Conservation (phyloP, 2,888 invertebrate genomes). For the Sarcophaga caerulescens region DNA sequence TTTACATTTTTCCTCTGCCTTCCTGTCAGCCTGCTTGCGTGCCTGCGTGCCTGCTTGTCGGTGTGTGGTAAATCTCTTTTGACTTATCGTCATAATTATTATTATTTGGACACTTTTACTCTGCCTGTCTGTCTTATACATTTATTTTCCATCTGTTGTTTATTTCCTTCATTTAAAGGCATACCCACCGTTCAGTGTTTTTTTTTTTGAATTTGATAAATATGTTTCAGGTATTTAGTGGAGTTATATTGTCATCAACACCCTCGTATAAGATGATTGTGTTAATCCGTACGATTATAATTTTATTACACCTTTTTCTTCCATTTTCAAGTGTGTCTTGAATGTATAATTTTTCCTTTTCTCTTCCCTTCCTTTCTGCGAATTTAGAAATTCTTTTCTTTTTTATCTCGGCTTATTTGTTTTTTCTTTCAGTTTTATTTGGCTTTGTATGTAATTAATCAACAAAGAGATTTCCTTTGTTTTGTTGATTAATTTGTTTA, state of each 20-base stretch:
- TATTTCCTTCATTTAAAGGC: slow-evolving; percentile 7
- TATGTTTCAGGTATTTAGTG: slow-evolving; percentile 40
- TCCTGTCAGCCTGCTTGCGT: neutral
- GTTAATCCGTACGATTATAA: slow-evolving; percentile 63
- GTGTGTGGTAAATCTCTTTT: slow-evolving; percentile 63
- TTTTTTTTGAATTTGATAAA: neutral
- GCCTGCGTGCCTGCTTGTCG: neutral
- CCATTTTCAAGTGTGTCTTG: slow-evolving; percentile 21
- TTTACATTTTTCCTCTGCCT: slow-evolving; percentile 44
- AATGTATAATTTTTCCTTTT: slow-evolving; percentile 36
- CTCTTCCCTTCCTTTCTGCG: neutral
- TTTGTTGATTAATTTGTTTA: neutral
- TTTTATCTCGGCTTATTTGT: neutral
- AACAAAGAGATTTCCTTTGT: neutral
- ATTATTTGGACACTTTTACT: slow-evolving; percentile 44
- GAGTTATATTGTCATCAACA: slow-evolving; percentile 64
- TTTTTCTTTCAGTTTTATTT: neutral
- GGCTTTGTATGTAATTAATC: neutral
- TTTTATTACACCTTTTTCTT: slow-evolving; percentile 53
- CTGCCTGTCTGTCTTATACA: neutral
- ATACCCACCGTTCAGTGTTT: neutral
- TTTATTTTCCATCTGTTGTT: slow-evolving; percentile 3
- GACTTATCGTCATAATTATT: slow-evolving; percentile 66
- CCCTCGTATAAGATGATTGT: slow-evolving; percentile 44
- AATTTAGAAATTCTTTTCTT: neutral